Conservation (phyloP, 2,888 invertebrate genomes). For the Drosophila nr. medialis region DNA sequence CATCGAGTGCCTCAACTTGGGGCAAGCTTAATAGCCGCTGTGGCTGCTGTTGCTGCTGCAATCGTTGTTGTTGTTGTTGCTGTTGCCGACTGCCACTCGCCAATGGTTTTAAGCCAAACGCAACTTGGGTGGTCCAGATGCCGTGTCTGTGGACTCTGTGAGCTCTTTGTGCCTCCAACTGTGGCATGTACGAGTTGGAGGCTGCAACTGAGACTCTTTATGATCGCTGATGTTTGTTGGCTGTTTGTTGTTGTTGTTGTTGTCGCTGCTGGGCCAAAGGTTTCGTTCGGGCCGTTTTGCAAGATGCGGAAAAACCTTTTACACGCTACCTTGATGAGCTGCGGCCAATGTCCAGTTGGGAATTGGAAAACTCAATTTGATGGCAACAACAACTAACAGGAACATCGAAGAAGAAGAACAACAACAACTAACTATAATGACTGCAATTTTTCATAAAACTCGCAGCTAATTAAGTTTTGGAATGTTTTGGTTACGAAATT, state of each 20-base stretch:
- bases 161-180: slow-evolving; percentile 37
- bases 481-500: slow-evolving; percentile 51
- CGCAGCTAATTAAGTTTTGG: slow-evolving; percentile 68
- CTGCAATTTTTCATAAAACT: slow-evolving; percentile 75
- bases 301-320: slow-evolving; percentile 66
- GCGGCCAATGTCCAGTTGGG: slow-evolving; percentile 26
- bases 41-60: slow-evolving; percentile 22
- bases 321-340: slow-evolving; percentile 47
- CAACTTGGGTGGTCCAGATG: slow-evolving; percentile 80
- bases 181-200: slow-evolving; percentile 43
- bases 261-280: slow-evolving; percentile 65
- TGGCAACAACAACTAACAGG: slow-evolving; percentile 17
- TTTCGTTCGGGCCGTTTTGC: slow-evolving; percentile 41
- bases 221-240: slow-evolving; percentile 22
- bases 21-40: slow-evolving; percentile 75
- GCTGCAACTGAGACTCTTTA: slow-evolving; percentile 27
- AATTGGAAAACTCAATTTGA: slow-evolving; percentile 67
- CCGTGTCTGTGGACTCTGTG: slow-evolving; percentile 58
- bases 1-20: slow-evolving; percentile 80
- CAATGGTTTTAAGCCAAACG: slow-evolving; percentile 62
- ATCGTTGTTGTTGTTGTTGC: slow-evolving; percentile 26
- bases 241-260: slow-evolving; percentile 14
- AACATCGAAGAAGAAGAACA: slow-evolving; percentile 8
- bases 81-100: slow-evolving; percentile 49
- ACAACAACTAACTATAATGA: slow-evolving; percentile 44